A percentile compares a stretch with the other conserved stretches of the same genome.
Evolutionary conservation across 2,888 invertebrate genomes (phyloP).

Genomic region (Drosophila pegasa): DNA sequence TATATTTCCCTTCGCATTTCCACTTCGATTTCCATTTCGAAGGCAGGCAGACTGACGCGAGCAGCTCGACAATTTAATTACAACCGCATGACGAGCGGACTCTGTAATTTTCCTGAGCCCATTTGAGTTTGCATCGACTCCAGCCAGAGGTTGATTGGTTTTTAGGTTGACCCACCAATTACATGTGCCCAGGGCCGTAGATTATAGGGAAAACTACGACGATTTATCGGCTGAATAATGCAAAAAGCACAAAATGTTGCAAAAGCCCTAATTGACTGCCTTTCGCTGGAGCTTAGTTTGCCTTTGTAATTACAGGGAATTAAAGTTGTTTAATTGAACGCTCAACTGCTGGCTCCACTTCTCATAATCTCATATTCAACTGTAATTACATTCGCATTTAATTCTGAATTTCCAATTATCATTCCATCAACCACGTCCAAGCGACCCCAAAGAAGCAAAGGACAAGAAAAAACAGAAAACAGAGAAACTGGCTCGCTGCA

Average conservation of each 20-base stretch:
- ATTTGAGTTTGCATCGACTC: slow-evolving; percentile 44
- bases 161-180: slow-evolving; percentile 35
- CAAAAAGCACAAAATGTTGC: slow-evolving; percentile 38
- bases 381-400: slow-evolving; percentile 22
- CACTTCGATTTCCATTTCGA: slow-evolving; percentile 3
- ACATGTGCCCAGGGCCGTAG: slow-evolving; percentile 37
- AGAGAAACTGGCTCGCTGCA: slow-evolving; percentile 41
- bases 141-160: slow-evolving; percentile 30
- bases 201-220: slow-evolving; percentile 40
- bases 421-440: slow-evolving; percentile 25
- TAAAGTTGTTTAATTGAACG: slow-evolving; percentile 34
- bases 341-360: slow-evolving; percentile 36
- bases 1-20: slow-evolving; percentile 2
- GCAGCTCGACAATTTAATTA: slow-evolving; percentile 63
- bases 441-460: slow-evolving; percentile 30
- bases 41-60: slow-evolving; percentile 58
- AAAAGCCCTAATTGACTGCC: slow-evolving; percentile 50
- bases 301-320: slow-evolving; percentile 48
- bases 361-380: slow-evolving; percentile 9
- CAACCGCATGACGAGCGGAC: slow-evolving; percentile 41
- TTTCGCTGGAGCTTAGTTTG: slow-evolving; percentile 23
- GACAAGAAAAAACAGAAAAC: neutral
- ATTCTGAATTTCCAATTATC: slow-evolving; percentile 9
- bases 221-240: slow-evolving; percentile 64
- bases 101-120: slow-evolving; percentile 62